Evolutionary conservation across 2,888 invertebrate genomes (phyloP), one percentile per base, ranked within the genome.

Genomic region (Venusia cambrica): DNA sequence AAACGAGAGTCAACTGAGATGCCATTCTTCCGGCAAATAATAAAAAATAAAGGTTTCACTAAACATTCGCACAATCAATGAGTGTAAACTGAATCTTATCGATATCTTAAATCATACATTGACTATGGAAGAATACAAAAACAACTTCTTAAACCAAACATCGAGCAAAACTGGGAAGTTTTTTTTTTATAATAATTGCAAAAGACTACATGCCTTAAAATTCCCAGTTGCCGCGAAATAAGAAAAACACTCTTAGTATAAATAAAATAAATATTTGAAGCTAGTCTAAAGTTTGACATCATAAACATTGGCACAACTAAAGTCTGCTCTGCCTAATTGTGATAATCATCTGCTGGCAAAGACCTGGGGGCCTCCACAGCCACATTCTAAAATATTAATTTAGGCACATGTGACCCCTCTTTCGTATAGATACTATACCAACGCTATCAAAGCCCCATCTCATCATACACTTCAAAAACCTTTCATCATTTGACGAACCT

Each of bases 211-310:
- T 13, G 7, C 34, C 33, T 20, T 48, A 39, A 32, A 46, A 47
- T 43, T 51, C 60, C 61, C 61, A 56, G 38, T 51, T 13, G 29
- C 7, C 19, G 28, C 22, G 35, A 56, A 53, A 54, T 54, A 55
- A 57, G 56, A 51, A 61, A 63, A 57, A 61, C n/a, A 57, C 62
- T 60, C 70, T 70, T 71, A 72, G 57, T 56, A 62, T 57, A 57
- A 59, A 61, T 61, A 66, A 72, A 74, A 69, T 65, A 65, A 64
- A 60, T 63, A 65, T 54, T 57, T 57, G 39, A 63, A 57, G 51
- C 41, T 48, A 45, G 6, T 37, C 47, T 45, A 50, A 41, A 44
- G 38, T 45, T 43, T 44, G 35, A 45, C 46, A 44, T 36, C 20
- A 38, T 47, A 46, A 41, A 46, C 32, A 48, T 51, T 51, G 51